Evolutionary conservation across 2,113 vertebrate species (phyloP).

Genomic region (Pteropus alecto): DNA sequence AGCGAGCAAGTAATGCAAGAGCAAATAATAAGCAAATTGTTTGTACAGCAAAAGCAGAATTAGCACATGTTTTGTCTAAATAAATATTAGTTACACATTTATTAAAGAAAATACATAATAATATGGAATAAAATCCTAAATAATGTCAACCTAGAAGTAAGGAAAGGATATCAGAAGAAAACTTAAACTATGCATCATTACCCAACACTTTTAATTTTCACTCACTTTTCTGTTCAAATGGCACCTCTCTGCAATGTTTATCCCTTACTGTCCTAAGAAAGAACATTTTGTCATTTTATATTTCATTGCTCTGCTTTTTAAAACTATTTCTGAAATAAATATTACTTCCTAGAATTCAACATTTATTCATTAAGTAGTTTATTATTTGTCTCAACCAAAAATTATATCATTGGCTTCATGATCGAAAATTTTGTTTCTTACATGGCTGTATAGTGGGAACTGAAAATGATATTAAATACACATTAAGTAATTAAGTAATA

Average conservation of each 20-base stretch:
- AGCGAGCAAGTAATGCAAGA: neutral
- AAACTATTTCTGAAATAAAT: neutral
- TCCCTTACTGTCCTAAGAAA: neutral
- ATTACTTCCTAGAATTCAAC: neutral
- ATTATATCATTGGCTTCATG: neutral
- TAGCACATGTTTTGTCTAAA: neutral
- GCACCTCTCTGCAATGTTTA: neutral
- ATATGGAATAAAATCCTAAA: neutral
- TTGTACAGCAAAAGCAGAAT: neutral
- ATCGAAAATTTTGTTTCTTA: neutral
- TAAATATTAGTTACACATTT: neutral
- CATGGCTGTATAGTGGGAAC: neutral
- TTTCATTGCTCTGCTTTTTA: neutral
- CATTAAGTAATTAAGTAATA: neutral
- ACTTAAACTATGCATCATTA: neutral
- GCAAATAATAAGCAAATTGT: neutral
- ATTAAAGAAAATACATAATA: neutral
- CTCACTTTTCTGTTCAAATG: neutral
- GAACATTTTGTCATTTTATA: neutral
- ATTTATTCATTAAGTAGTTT: neutral
- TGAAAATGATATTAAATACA: neutral
- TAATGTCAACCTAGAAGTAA: neutral
- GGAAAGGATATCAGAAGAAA: neutral
- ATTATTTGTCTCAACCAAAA: neutral
- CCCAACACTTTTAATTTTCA: neutral